A percentile compares a stretch with the other conserved stretches of the same genome.
These are phyloP conservation scores for Augiades crinisus DNA, from an alignment of 2,888 invertebrate genomes.

Conservation along the genomic window DNA sequence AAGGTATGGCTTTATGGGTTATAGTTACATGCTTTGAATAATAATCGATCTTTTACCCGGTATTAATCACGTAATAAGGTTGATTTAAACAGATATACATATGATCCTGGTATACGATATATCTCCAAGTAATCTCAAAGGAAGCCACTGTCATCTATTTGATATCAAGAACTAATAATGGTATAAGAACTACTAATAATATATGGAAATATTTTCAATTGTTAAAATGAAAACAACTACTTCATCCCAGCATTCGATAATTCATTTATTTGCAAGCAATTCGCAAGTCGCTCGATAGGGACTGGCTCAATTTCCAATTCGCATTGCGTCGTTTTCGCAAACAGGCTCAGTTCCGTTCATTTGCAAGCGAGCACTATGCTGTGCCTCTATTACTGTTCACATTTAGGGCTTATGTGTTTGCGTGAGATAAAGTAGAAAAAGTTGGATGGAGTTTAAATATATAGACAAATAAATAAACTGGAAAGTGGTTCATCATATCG, in stretches of 20 bases:
- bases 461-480: not conserved
- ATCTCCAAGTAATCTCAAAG: too few species aligned
- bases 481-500: not conserved
- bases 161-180: too few species aligned
- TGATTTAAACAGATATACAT: too few species aligned
- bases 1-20: too few species aligned
- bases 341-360: conserved; percentile 1
- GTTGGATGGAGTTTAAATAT: not conserved
- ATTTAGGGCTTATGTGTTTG: not conserved
- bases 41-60: too few species aligned
- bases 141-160: too few species aligned
- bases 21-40: too few species aligned
- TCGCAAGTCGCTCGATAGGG: not conserved
- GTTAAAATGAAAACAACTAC: not conserved
- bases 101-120: too few species aligned
- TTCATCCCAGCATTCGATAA: not conserved
- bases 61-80: too few species aligned
- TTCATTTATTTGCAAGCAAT: not conserved
- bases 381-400: not conserved
- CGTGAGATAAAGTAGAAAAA: too few species aligned
- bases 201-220: too few species aligned
- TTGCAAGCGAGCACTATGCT: conserved; percentile 1
- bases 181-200: too few species aligned
- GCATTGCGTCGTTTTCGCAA: conserved; percentile 9
- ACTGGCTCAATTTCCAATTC: conserved; percentile 9